These are phyloP conservation scores for Eonycteris spelaea DNA, from an alignment of 2,113 vertebrate species.

Conservation along the genomic window DNA sequence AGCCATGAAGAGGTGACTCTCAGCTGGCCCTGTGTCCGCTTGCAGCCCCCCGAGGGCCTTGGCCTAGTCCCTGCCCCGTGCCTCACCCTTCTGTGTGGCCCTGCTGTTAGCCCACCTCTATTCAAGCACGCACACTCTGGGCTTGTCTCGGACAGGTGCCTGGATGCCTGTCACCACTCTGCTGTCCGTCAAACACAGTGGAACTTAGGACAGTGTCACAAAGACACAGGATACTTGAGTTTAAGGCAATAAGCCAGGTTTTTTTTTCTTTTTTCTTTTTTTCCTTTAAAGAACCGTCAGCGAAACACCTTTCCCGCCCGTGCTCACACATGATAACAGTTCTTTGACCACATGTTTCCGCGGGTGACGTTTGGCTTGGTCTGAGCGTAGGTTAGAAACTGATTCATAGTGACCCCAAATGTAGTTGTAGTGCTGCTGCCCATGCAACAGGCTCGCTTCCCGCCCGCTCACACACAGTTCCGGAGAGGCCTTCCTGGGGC, in stretches of 20 bases:
- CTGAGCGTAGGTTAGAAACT: not conserved
- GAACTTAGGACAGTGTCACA: not conserved
- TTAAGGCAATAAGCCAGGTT: not conserved
- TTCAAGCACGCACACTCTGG: not conserved
- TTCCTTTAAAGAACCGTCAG: not conserved
- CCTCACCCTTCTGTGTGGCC: no score
- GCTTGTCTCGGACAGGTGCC: not conserved
- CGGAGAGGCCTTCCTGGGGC: not conserved
- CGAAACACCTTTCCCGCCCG: not conserved
- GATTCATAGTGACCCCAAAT: not conserved
- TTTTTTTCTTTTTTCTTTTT: not conserved
- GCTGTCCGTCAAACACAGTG: not conserved
- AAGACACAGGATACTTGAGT: not conserved
- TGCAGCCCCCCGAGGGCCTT: not conserved
- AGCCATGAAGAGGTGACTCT: no score
- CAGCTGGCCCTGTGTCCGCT: not conserved
- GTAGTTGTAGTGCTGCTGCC: not conserved
- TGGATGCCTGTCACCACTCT: no score
- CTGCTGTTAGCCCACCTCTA: not conserved
- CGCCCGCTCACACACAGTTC: no score
- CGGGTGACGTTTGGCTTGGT: not conserved
- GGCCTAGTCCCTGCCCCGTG: accelerated
- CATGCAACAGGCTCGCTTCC: accelerated
- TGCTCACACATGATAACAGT: not conserved
- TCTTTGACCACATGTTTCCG: not conserved